Conservation (phyloP, 2,113 vertebrate species). For the Caranx ignobilis region DNA sequence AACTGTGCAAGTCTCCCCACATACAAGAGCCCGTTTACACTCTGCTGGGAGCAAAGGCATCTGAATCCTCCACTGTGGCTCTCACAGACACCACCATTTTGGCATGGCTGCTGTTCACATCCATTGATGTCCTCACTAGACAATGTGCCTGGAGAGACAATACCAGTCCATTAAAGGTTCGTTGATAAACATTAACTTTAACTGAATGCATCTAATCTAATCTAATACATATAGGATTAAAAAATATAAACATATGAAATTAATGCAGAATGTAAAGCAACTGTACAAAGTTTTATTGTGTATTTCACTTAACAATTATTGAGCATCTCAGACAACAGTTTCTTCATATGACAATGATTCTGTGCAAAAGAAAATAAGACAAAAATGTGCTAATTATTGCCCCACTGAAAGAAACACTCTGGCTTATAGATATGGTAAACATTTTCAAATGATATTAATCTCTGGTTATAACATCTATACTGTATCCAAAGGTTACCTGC, state of each 20-base stretch:
- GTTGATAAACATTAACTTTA: no score
- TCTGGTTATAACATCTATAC: background rate
- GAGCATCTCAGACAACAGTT: background rate
- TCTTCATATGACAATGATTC: conserved; percentile 7
- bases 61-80: conserved; percentile 83
- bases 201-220: no score
- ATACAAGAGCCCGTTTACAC: conserved; percentile 82
- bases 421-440: background rate
- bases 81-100: conserved; percentile 90
- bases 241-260: background rate
- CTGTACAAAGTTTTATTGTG: background rate
- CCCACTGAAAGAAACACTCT: background rate
- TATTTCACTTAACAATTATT: background rate
- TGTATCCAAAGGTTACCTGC: conserved; percentile 74
- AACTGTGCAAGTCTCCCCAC: conserved; percentile 88
- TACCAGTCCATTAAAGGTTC: background rate
- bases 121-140: conserved; percentile 83
- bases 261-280: background rate
- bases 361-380: background rate
- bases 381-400: background rate
- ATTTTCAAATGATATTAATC: background rate
- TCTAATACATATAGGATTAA: no score
- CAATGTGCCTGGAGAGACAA: conserved; percentile 79
- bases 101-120: conserved; percentile 89
- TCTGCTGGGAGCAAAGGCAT: conserved; percentile 87